A percentile compares a stretch with the other conserved stretches of the same genome.
These are phyloP conservation scores for Elachura formosa DNA, from an alignment of 2,113 vertebrate species.

Conservation along the genomic window DNA sequence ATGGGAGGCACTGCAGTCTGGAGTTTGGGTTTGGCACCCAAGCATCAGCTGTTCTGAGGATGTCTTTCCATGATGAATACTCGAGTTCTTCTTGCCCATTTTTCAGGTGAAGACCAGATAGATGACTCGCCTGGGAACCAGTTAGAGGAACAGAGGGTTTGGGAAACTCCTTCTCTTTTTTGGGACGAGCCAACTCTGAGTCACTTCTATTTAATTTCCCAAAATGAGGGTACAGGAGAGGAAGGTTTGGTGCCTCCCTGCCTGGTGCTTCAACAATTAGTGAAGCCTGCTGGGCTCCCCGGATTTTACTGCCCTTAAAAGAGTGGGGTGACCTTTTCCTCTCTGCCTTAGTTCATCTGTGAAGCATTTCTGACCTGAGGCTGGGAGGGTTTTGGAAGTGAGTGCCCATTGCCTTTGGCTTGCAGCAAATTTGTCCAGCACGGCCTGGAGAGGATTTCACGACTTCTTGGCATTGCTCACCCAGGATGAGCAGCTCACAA, in stretches of 20 bases:
- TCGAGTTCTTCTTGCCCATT: neutral
- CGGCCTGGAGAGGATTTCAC: neutral
- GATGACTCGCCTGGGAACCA: neutral
- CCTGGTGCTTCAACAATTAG: rapidly evolving
- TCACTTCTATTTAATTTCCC: rapidly evolving
- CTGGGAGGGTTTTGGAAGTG: neutral
- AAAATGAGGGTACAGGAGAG: neutral
- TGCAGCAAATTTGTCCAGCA: neutral
- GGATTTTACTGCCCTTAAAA: neutral
- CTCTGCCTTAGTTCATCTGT: neutral
- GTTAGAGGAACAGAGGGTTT: neutral
- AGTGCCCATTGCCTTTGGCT: neutral
- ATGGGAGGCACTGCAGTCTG: neutral
- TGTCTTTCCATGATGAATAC: neutral
- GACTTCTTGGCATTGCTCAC: neutral
- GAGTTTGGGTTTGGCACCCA: neutral
- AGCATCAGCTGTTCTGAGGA: neutral
- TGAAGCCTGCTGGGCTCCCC: neutral
- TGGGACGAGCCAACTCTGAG: neutral
- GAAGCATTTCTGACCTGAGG: neutral
- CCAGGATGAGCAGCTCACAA: neutral
- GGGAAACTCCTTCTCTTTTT: neutral
- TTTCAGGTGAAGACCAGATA: neutral
- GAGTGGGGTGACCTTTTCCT: neutral
- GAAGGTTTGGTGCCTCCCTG: neutral